Percentiles rank a stretch among this genome's conserved stretches.
Conservation (phyloP, 2,113 vertebrate species). For the Hippolais icterina region DNA sequence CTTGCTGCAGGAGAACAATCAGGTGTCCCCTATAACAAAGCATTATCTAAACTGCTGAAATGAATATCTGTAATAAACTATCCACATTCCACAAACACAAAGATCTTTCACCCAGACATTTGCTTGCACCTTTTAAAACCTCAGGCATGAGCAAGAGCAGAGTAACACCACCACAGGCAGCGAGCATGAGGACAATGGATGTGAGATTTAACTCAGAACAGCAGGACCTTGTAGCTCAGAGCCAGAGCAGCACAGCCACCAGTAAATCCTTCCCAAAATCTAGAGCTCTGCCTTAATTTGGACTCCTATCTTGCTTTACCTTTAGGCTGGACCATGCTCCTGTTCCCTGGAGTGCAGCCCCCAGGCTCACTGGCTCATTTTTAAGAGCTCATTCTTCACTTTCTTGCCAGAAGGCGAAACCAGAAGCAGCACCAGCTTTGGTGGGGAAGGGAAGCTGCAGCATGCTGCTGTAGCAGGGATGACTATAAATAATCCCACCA, state of each 20-base stretch:
- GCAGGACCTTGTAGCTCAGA: background rate
- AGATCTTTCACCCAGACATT: background rate
- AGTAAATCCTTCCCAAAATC: background rate
- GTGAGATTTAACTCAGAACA: background rate
- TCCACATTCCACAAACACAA: background rate
- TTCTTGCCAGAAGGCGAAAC: background rate
- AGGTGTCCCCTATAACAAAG: accelerated
- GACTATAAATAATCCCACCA: background rate
- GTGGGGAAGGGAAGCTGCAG: background rate
- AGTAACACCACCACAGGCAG: background rate
- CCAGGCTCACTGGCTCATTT: background rate
- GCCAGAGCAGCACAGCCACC: background rate
- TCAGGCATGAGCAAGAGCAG: background rate
- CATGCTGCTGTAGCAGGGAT: background rate
- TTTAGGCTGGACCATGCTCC: background rate
- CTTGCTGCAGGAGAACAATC: background rate
- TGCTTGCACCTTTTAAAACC: background rate
- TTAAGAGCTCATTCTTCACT: background rate
- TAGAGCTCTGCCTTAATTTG: background rate
- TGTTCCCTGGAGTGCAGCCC: background rate
- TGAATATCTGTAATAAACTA: background rate
- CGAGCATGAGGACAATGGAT: background rate
- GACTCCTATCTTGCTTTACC: background rate
- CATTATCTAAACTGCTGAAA: background rate
- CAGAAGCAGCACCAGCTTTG: background rate